Evolutionary conservation across 2,113 vertebrate species (phyloP).

Genomic region (Pholis gunnellus): DNA sequence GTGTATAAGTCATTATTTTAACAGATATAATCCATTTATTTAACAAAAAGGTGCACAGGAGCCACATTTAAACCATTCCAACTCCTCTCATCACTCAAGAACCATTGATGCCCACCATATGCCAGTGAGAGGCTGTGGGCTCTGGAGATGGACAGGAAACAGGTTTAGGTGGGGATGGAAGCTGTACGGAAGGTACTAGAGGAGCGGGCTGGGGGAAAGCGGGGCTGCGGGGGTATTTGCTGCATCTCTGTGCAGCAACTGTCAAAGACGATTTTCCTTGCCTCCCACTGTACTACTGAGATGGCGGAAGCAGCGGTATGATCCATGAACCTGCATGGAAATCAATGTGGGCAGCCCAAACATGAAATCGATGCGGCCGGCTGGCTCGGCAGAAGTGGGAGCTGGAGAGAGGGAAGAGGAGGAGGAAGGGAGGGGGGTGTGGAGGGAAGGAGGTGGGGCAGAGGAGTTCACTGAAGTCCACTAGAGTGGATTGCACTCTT

Average conservation of each 20-base stretch:
- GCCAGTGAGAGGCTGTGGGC: constrained; percentile 1
- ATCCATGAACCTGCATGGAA: constrained; percentile 80
- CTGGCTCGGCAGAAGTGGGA: constrained; percentile 55
- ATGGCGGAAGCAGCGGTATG: constrained; percentile 70
- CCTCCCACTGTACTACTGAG: constrained; percentile 68
- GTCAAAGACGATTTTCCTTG: constrained; percentile 75
- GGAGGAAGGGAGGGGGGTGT: constrained; percentile 15
- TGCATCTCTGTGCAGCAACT: constrained; percentile 63
- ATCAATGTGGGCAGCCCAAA: constrained; percentile 83
- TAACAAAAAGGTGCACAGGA: background rate
- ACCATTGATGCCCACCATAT: constrained; percentile 7
- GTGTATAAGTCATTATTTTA: background rate
- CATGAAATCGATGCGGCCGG: constrained; percentile 77
- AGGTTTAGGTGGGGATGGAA: constrained; percentile 23
- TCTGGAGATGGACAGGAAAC: constrained; percentile 34
- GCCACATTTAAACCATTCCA: background rate
- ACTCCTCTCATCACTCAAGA: background rate
- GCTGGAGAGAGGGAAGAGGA: constrained; percentile 25
- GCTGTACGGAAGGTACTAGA: constrained; percentile 22
- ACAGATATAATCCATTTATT: background rate
- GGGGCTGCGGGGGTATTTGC: constrained; percentile 39
- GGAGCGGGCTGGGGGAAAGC: constrained; percentile 16
- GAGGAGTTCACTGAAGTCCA: constrained; percentile 61
- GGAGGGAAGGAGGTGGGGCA: constrained; percentile 43
- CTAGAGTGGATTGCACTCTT: constrained; percentile 49